phyloP scores from a whole-genome alignment of 2,888 invertebrate species.

The Scelioninae gen. 1 region DNA sequence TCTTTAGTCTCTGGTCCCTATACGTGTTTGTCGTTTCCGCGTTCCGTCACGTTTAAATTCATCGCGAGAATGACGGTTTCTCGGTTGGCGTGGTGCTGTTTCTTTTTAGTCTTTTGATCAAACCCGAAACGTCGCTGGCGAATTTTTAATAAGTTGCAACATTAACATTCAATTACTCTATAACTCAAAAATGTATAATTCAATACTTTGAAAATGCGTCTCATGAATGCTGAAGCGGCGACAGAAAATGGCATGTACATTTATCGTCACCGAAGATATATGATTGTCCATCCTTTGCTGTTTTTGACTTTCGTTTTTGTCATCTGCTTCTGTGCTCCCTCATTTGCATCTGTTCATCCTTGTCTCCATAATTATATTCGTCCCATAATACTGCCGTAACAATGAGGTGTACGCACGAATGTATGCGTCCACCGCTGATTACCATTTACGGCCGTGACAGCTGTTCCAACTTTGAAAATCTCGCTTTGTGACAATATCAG shows the following conservation, averaged over 20 bases:
- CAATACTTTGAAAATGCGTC: constrained; percentile 4
- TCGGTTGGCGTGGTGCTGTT: constrained; percentile 15
- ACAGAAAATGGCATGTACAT: not conserved
- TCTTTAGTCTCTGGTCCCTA: constrained; percentile 37
- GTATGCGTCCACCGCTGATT: constrained; percentile 49
- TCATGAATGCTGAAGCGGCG: not conserved
- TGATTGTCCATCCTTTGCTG: not conserved
- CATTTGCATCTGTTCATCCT: not conserved
- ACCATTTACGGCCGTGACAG: constrained; percentile 53
- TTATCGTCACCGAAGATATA: not conserved
- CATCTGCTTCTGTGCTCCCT: not conserved
- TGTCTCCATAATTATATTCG: constrained; percentile 33
- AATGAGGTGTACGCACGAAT: constrained; percentile 40
- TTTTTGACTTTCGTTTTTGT: constrained; percentile 15
- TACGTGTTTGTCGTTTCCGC: constrained; percentile 73
- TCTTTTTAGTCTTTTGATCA: constrained; percentile 1
- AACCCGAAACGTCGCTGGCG: not conserved
- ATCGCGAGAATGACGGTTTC: constrained; percentile 57
- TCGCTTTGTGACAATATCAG: constrained; percentile 53
- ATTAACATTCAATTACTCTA: constrained; percentile 25
- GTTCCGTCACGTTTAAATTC: constrained; percentile 75
- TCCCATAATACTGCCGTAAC: constrained; percentile 19
- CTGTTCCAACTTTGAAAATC: constrained; percentile 58
- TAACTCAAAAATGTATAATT: constrained; percentile 40
- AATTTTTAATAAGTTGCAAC: constrained; percentile 18